Evolutionary conservation across 1,140 invertebrate genomes (phyloP).

Genomic region (Lasioglossum albipes): DNA sequence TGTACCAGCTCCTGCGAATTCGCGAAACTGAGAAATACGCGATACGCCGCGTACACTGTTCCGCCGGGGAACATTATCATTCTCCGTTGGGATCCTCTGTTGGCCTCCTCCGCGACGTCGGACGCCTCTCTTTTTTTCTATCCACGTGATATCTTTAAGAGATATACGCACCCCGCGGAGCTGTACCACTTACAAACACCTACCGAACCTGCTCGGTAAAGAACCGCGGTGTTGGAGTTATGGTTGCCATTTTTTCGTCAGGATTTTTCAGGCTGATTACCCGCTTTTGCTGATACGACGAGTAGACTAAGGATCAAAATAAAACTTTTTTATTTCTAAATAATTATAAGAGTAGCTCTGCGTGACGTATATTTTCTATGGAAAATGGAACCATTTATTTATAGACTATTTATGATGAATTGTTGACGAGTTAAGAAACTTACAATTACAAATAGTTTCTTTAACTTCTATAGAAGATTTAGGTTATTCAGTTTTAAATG

Average conservation of each 20-base stretch:
- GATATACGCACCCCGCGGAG: conserved; percentile 33
- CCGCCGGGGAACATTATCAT: conserved; percentile 39
- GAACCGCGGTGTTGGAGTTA: neutral
- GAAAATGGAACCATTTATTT: too few relatives aligned
- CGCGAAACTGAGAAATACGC: conserved; percentile 41
- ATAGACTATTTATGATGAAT: too few relatives aligned
- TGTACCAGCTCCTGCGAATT: conserved; percentile 37
- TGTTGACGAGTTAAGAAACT: too few relatives aligned
- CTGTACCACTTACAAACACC: conserved; percentile 1
- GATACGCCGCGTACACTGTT: conserved; percentile 52
- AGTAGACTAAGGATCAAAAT: too few relatives aligned
- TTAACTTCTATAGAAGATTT: too few relatives aligned
- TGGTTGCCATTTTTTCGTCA: too few relatives aligned
- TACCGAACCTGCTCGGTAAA: neutral
- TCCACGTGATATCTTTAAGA: neutral
- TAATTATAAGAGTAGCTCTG: too few relatives aligned
- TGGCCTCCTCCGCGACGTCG: neutral
- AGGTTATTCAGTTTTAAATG: too few relatives aligned
- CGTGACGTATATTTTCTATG: too few relatives aligned
- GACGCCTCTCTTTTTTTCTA: conserved; percentile 6
- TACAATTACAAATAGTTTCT: too few relatives aligned
- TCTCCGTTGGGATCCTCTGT: neutral
- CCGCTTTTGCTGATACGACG: too few relatives aligned
- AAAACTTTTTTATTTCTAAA: too few relatives aligned
- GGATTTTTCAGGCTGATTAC: conserved; percentile 6